Evolutionary conservation across 2,113 vertebrate genomes (phyloP), one percentile per base, ranked within the genome.

Genomic region (Euleptes europaea): DNA sequence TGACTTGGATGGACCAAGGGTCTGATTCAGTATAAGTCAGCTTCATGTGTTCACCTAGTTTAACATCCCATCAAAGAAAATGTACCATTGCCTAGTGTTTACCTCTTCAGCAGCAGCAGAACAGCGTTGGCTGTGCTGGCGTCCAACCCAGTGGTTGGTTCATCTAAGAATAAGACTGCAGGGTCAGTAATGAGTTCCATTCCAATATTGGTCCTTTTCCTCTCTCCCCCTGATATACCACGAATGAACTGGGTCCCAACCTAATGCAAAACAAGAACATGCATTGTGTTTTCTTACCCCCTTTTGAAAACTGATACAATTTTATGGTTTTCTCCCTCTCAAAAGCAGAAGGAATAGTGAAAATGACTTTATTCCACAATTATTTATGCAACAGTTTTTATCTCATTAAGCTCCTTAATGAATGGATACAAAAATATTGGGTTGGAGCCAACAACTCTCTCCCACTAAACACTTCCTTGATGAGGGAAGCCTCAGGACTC

Each of bases 171-270:
- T 42, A 99, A 94, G 80, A 99, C 95, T 0, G 97, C 91, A 5
- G 99, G 98, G 85, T 99, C 97, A 0, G 95, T 98, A 85, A 99
- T 98, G 47, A 99, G 94, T 93, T 99, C 99, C 98, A 99, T 99
- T 3, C 98, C 99, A 14, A 99, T 99, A 90, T 88, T 98, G 12
- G 98, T 99, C 92, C 98, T 97, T 95, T 99, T 99, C 54, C 97
- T 94, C 91, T 99, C 98, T 75, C 98, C 99, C 90, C 98, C 98
- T 0, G 98, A 99, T 80, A 99, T 96, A 1, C 99, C 98, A 0
- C 98, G 97, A 35, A 83, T 96, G 90, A 98, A 94, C 89, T 97
- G 96, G n/a, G 98, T 98, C 82, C 98, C 98, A 88, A 99, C 97
- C 99, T 99, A 92, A 71, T 69, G 47, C 54, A 88, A 70, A 90